Evolutionary conservation across 2,888 invertebrate species (phyloP).

Genomic region (Sesamia inferens): DNA sequence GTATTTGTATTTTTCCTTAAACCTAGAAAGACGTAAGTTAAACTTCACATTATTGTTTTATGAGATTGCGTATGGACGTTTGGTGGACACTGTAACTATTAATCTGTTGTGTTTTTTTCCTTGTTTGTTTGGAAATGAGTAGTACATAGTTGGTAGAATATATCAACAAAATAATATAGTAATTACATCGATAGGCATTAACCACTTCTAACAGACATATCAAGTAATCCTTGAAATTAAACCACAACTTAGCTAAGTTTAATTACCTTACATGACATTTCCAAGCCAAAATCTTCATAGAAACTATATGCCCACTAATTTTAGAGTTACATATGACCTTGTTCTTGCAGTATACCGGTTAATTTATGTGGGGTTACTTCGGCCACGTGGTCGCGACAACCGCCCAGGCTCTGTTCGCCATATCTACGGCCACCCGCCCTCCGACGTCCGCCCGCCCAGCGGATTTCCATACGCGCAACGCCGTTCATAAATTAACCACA

Average conservation of each 20-base stretch:
- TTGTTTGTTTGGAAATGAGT: no score
- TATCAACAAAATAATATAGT: background rate
- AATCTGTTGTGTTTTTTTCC: no score
- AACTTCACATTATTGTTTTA: no score
- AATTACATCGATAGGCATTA: background rate
- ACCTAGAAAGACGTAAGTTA: no score
- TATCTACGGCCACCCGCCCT: constrained; percentile 74
- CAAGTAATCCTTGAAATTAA: background rate
- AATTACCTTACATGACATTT: constrained; percentile 12
- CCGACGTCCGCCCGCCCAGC: constrained; percentile 69
- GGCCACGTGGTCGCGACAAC: constrained; percentile 72
- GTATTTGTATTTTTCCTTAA: no score
- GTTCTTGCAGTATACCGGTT: constrained; percentile 57
- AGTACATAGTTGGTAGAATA: no score
- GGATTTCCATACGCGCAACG: constrained; percentile 76
- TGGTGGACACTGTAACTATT: no score
- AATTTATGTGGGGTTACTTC: constrained; percentile 65
- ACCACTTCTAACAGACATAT: background rate
- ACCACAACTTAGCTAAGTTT: background rate
- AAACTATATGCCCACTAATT: constrained; percentile 52
- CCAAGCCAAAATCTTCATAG: constrained; percentile 22
- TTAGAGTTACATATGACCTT: constrained; percentile 54
- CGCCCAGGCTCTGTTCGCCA: constrained; percentile 81
- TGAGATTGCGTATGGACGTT: no score
- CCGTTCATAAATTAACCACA: constrained; percentile 73